Conservation (phyloP, 30 jellyfish, hydroid and myxozoan species). For the Catostylus mosaicus region DNA sequence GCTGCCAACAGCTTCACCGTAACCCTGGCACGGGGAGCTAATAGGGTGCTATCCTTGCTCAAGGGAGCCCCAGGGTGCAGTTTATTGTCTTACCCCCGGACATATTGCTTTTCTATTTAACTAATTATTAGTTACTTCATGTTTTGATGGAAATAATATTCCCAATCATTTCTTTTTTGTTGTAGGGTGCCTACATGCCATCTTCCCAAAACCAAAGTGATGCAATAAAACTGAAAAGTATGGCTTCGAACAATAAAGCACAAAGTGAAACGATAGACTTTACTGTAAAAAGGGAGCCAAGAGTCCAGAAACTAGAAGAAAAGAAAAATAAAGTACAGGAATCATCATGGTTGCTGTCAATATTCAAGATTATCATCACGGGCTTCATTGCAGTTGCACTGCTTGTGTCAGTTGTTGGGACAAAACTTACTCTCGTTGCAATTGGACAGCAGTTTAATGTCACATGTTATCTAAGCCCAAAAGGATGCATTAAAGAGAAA, state of each 20-base stretch:
- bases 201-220: background rate
- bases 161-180: no score
- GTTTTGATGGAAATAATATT: no score
- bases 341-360: conserved; percentile 54
- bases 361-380: conserved; percentile 50
- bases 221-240: conserved; percentile 4
- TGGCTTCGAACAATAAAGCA: background rate
- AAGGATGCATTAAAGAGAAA: background rate
- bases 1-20: no score
- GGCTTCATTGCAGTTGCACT: conserved; percentile 40
- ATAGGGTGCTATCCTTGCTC: no score
- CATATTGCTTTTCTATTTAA: no score
- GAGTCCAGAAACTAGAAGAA: conserved; percentile 58
- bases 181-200: background rate
- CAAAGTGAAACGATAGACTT: background rate
- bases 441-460: conserved; percentile 51
- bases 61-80: no score
- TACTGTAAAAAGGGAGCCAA: conserved; percentile 57
- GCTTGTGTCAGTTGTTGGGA: conserved; percentile 44
- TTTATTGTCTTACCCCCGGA: no score
- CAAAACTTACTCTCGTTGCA: conserved; percentile 69
- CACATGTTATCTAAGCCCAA: background rate
- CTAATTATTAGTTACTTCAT: no score
- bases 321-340: conserved; percentile 16
- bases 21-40: no score